Evolutionary conservation across 53 echinoderm and acorn worm genomes (phyloP).

Genomic region (Pentamera pediparva): DNA sequence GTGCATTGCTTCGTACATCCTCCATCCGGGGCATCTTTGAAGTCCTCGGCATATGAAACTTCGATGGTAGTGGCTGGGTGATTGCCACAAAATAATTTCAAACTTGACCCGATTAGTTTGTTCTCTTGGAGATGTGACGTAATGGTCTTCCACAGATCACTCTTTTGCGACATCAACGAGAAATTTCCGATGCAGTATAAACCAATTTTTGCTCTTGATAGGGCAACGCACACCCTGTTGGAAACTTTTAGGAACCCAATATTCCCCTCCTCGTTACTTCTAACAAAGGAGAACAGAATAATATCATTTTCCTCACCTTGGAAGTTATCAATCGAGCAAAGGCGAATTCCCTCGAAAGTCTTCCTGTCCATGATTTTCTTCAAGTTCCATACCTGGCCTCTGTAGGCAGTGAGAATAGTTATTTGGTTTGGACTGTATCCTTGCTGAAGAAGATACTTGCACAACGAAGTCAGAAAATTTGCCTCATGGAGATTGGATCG

Average conservation of each 20-base stretch:
- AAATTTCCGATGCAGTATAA: constrained; percentile 88
- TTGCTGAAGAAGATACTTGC: constrained; percentile 39
- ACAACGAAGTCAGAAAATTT: constrained; percentile 28
- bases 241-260: constrained; percentile 75
- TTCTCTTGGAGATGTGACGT: constrained; percentile 27
- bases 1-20: constrained; percentile 43
- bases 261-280: constrained; percentile 75
- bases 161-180: constrained; percentile 40
- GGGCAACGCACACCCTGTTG: constrained; percentile 82
- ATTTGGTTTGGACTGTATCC: constrained; percentile 41
- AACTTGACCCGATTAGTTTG: constrained; percentile 26
- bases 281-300: constrained; percentile 76
- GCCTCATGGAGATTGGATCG: constrained; percentile 44
- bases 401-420: constrained; percentile 43
- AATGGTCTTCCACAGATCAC: constrained; percentile 67
- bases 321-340: constrained; percentile 72
- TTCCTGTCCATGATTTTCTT: neutral
- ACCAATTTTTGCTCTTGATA: constrained; percentile 75
- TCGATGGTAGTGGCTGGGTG: constrained; percentile 50
- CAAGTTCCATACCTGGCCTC: constrained; percentile 35
- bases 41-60: constrained; percentile 37
- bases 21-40: constrained; percentile 47
- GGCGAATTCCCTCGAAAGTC: constrained; percentile 50
- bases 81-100: constrained; percentile 56
- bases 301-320: constrained; percentile 97